These are phyloP conservation scores for Drosophila kanekoi DNA, from an alignment of 2,888 invertebrate genomes.

Conservation along the genomic window DNA sequence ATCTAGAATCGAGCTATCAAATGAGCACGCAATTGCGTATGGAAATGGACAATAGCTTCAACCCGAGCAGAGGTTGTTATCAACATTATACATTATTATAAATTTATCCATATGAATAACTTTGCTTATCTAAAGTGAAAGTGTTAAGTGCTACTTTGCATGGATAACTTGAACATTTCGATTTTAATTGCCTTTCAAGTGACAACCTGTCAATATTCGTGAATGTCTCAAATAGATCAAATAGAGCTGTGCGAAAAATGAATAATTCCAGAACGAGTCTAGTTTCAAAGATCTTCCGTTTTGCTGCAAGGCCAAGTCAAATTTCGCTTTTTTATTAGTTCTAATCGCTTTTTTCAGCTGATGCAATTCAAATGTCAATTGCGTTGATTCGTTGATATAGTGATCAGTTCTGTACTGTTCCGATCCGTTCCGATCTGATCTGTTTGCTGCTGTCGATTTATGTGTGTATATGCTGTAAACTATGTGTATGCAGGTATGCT, in stretches of 20 bases:
- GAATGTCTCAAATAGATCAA: neutral
- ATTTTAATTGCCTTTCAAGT: neutral
- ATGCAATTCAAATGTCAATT: conserved; percentile 75
- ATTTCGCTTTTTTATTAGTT: conserved; percentile 41
- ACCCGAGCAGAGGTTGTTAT: neutral
- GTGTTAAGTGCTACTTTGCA: conserved; percentile 1
- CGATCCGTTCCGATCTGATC: conserved; percentile 4
- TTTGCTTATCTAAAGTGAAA: neutral
- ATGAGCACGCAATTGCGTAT: neutral
- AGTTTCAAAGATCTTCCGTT: conserved; percentile 23
- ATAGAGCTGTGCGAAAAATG: neutral
- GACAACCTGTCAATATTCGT: neutral
- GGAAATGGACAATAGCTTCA: neutral
- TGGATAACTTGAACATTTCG: neutral
- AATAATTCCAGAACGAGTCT: neutral
- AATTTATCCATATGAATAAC: neutral
- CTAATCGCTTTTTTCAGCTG: conserved; percentile 56
- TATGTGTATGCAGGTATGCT: conserved; percentile 40
- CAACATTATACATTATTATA: neutral
- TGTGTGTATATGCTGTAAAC: conserved; percentile 22
- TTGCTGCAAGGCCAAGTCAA: conserved; percentile 23
- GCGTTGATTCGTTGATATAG: conserved; percentile 41
- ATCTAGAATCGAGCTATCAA: neutral
- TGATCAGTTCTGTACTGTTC: conserved; percentile 10
- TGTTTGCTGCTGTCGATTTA: conserved; percentile 21